These are phyloP conservation scores for Gadopsis marmoratus DNA, from an alignment of 2,797 vertebrate species.

Conservation along the genomic window DNA sequence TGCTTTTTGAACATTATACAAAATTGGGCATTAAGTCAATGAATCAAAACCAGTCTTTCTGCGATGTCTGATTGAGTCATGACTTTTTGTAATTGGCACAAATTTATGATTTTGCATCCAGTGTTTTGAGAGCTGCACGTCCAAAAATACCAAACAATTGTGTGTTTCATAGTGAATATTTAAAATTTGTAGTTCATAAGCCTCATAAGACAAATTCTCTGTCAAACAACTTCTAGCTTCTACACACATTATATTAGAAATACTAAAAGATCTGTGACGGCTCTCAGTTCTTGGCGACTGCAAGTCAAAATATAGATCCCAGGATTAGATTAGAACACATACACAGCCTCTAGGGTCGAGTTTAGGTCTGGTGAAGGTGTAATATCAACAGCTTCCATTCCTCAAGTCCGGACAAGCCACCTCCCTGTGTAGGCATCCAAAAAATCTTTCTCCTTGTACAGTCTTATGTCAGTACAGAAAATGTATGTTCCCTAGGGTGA, in stretches of 20 bases:
- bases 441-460: slow-evolving; percentile 54
- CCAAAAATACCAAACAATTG: no score
- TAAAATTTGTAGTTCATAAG: not conserved
- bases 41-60: not conserved
- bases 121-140: not conserved
- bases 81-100: not conserved
- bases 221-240: not conserved
- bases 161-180: not conserved
- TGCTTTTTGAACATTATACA: not conserved
- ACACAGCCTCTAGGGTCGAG: not conserved
- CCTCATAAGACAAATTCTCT: not conserved
- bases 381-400: slow-evolving; percentile 32
- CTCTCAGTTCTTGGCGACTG: not conserved
- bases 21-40: not conserved
- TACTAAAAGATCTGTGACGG: not conserved
- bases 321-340: not conserved
- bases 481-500: slow-evolving; percentile 34
- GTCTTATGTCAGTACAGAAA: slow-evolving; percentile 23
- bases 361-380: slow-evolving; percentile 10
- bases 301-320: not conserved
- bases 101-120: not conserved
- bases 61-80: not conserved
- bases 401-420: slow-evolving; percentile 77
- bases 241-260: not conserved
- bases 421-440: slow-evolving; percentile 65